A percentile compares a stretch with the other conserved stretches of the same genome.
Evolutionary conservation across 2,797 vertebrate species (phyloP).

Genomic region (Muraenolepis orangiensis): DNA sequence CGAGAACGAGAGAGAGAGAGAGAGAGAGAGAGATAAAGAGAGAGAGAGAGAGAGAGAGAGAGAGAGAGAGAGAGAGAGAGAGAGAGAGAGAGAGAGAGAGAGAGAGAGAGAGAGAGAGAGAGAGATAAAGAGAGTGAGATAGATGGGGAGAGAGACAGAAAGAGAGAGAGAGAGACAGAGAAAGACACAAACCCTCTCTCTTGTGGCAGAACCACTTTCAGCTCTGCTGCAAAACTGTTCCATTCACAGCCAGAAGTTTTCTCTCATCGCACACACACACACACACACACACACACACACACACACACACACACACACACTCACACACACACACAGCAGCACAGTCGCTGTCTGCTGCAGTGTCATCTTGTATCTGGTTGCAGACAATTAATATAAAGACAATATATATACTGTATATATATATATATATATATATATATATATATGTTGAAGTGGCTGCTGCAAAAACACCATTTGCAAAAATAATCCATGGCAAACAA

Average conservation of each 20-base stretch:
- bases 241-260: slow-evolving; percentile 41
- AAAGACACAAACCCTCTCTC: slow-evolving; percentile 30
- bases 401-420: too few relatives aligned
- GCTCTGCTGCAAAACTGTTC: slow-evolving; percentile 39
- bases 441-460: slow-evolving; percentile 12
- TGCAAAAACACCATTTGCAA: slow-evolving; percentile 16
- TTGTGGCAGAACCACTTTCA: slow-evolving; percentile 31
- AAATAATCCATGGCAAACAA: background rate
- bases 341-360: background rate
- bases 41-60: too few relatives aligned
- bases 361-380: slow-evolving; percentile 39
- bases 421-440: too few relatives aligned
- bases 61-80: too few relatives aligned
- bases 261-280: slow-evolving; percentile 7
- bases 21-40: too few relatives aligned
- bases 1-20: too few relatives aligned
- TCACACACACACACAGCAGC: slow-evolving; percentile 26
- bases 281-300: background rate
- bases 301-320: too few relatives aligned
- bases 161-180: background rate
- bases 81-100: background rate
- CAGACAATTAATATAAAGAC: too few relatives aligned
- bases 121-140: slow-evolving; percentile 1
- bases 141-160: slow-evolving; percentile 5
- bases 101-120: background rate